These are phyloP conservation scores for Lithobates sylvaticus DNA, from an alignment of 2,797 vertebrate species.

Conservation along the genomic window DNA sequence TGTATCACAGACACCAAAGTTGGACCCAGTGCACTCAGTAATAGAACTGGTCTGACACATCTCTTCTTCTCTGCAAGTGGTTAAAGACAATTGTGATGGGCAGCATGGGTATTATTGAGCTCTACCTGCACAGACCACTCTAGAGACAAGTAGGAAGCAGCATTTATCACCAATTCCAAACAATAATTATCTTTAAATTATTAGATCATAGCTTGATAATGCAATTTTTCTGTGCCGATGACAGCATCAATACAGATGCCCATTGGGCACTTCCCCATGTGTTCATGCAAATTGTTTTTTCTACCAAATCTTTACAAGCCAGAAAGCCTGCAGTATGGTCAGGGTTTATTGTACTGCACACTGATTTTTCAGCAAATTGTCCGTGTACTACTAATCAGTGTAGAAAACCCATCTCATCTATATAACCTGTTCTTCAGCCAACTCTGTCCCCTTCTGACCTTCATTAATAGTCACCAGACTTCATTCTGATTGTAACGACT, in stretches of 20 bases:
- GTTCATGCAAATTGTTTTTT: background rate
- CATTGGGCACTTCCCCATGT: background rate
- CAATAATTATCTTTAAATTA: background rate
- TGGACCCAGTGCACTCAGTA: too few species aligned
- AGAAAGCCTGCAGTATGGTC: background rate
- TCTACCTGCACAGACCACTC: too few species aligned
- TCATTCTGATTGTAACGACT: slow-evolving; percentile 29
- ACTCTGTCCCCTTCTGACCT: slow-evolving; percentile 22
- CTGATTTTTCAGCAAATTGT: background rate
- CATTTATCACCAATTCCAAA: too few species aligned
- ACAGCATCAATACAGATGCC: background rate
- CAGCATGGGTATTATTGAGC: too few species aligned
- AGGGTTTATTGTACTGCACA: background rate
- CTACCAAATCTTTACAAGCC: background rate
- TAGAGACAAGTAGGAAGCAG: too few species aligned
- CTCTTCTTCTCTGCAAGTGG: too few species aligned
- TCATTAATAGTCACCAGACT: slow-evolving; percentile 43
- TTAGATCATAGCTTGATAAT: background rate
- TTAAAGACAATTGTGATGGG: too few species aligned
- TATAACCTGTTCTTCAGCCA: background rate
- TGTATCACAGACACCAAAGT: too few species aligned
- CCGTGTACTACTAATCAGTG: background rate
- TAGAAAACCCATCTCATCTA: background rate
- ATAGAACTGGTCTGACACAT: too few species aligned
- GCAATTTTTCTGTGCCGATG: background rate